These are phyloP conservation scores for Phasia obesa DNA, from an alignment of 2,888 invertebrate genomes.

Conservation along the genomic window DNA sequence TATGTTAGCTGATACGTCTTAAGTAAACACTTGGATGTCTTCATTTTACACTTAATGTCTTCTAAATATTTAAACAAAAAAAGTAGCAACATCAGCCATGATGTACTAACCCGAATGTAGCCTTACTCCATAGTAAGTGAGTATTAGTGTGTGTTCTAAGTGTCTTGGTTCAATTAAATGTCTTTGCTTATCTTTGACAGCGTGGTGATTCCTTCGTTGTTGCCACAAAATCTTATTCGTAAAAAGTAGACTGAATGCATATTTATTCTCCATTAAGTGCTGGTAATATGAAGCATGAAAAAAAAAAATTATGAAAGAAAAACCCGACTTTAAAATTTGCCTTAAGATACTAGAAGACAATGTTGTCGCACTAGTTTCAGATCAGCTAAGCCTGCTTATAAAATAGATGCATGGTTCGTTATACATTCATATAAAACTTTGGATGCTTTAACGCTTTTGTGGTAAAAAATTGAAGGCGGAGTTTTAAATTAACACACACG, in stretches of 20 bases:
- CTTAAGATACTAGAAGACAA: constrained; percentile 57
- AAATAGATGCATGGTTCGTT: constrained; percentile 9
- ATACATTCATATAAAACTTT: constrained; percentile 29
- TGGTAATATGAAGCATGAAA: constrained; percentile 18
- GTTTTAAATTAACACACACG: constrained; percentile 67
- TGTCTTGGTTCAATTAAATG: constrained; percentile 27
- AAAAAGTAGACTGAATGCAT: constrained; percentile 48
- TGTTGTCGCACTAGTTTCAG: constrained; percentile 53
- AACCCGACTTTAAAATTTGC: constrained; percentile 35
- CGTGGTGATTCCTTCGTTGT: constrained; percentile 25
- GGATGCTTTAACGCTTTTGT: constrained; percentile 14
- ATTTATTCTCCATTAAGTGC: constrained; percentile 47
- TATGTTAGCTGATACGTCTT: constrained; percentile 7
- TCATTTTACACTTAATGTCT: constrained; percentile 55
- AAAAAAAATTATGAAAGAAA: constrained; percentile 9
- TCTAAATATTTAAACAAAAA: constrained; percentile 47
- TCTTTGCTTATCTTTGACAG: constrained; percentile 41
- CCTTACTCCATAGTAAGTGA: constrained; percentile 19
- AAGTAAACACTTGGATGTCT: constrained; percentile 3
- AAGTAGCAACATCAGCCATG: constrained; percentile 21
- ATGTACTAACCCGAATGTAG: neutral
- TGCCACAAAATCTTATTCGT: constrained; percentile 4
- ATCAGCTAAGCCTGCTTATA: constrained; percentile 44
- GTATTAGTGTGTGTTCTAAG: constrained; percentile 7
- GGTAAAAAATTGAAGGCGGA: constrained; percentile 58